A percentile compares a stretch with the other conserved stretches of the same genome.
These are phyloP conservation scores for Momotus momota DNA, from an alignment of 2,797 vertebrate species.

Conservation along the genomic window DNA sequence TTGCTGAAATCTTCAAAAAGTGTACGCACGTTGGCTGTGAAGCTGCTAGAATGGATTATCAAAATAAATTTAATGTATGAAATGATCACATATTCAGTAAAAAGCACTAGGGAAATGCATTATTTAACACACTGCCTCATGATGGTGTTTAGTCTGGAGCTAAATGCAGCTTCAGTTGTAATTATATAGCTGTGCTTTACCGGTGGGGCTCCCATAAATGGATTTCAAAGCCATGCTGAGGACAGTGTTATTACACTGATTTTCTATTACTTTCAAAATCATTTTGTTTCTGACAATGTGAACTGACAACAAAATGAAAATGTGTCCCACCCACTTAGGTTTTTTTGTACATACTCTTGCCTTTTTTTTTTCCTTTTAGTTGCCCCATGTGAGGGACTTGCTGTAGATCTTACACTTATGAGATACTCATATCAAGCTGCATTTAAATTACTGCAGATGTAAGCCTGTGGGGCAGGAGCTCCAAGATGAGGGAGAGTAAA, in stretches of 20 bases:
- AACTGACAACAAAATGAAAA: slow-evolving; percentile 45
- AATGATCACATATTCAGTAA: neutral
- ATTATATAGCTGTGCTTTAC: neutral
- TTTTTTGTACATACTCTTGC: neutral
- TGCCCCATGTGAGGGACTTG: neutral
- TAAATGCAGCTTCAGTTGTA: neutral
- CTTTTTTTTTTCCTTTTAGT: neutral
- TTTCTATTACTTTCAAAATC: slow-evolving; percentile 49
- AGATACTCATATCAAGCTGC: neutral
- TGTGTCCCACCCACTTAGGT: neutral
- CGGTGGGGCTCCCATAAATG: neutral
- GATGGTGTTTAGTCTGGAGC: slow-evolving; percentile 10
- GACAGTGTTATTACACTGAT: neutral
- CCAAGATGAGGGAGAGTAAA: neutral
- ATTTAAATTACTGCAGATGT: neutral
- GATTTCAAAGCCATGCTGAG: neutral
- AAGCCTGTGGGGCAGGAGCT: neutral
- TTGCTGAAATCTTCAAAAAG: neutral
- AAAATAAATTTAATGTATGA: neutral
- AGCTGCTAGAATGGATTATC: neutral
- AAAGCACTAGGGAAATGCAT: neutral
- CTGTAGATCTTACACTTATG: neutral
- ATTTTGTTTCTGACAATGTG: slow-evolving; percentile 9
- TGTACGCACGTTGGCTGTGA: neutral
- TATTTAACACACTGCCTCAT: slow-evolving; percentile 4